phyloP scores from a whole-genome alignment of 2,797 vertebrate species.

The Malurus splendens region DNA sequence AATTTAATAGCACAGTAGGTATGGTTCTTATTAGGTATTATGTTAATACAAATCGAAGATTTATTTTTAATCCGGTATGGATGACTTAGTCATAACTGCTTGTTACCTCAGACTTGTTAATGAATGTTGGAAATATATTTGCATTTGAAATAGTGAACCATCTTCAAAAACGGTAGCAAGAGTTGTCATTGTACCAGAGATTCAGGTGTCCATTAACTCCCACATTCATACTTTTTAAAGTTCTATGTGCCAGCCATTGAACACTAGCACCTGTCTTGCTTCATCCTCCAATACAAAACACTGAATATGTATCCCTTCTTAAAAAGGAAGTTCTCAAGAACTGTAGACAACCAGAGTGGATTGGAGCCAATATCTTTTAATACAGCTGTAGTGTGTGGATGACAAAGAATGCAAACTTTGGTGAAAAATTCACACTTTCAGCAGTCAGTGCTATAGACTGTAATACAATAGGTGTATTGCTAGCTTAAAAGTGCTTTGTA shows the following conservation, averaged over 20 bases:
- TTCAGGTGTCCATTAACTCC: neutral
- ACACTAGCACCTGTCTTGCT: neutral
- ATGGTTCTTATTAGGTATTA: neutral
- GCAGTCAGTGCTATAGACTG: neutral
- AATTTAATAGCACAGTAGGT: neutral
- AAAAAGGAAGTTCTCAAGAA: neutral
- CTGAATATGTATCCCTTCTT: neutral
- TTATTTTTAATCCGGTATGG: neutral
- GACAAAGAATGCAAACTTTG: neutral
- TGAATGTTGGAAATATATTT: neutral
- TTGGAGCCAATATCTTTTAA: neutral
- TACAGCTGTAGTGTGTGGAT: neutral
- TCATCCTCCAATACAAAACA: neutral
- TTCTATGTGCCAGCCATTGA: neutral
- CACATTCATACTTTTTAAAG: neutral
- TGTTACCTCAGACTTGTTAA: neutral
- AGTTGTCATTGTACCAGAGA: neutral
- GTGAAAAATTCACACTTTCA: neutral
- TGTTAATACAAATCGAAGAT: neutral
- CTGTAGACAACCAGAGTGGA: neutral
- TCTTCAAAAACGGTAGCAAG: neutral
- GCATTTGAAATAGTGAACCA: neutral
- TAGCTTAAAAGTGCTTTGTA: neutral
- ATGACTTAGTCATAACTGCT: neutral
- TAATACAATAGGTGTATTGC: neutral